Base-by-base conservation (phyloP, 2,797 vertebrate genomes). In the Myripristis murdjan region DNA sequence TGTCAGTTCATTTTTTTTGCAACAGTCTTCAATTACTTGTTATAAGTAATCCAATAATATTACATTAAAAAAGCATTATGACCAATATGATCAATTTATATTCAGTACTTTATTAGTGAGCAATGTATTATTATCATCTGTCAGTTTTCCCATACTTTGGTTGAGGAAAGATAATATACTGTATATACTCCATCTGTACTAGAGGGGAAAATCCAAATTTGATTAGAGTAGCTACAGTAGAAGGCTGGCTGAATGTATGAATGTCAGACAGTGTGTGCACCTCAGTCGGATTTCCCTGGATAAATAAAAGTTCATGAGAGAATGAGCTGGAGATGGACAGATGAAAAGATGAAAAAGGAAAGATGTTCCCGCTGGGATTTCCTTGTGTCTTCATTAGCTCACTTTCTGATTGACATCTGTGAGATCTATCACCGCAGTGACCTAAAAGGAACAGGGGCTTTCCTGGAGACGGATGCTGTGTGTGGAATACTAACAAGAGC, bases 401-500 rank as follows among this genome's bases (percentile, higher is more conserved):
- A 0, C 74, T 35, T 57, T 5, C 55, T 62, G 78, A 75, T 37
- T 63, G 82, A 79, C 76, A 64, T 46, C 56, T 35, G 1, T 31
- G 48, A 64, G 44, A 28, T 5, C 41, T 18, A 41, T 41, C 54
- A 28, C 39, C n/a, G 26, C 14, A 0, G n/a, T 3, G 31, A 83
- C 71, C 75, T 64, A 23, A 44, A 53, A 57, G 47, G 12, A 70
- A 41, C 3, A 20, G 57, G 41, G 80, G 77, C 58, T 77, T 79
- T 67, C 72, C 82, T 55, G 4, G 37, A 39, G 73, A 73, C 39
- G 31, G 39, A 10, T 24, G 24, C 2, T 9, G 39, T 16, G 55
- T 55, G 66, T 2, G 63, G 57, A 72, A 79, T 41, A 28, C 7
- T 43, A 64, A 79, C 67, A 77, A 78, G 33, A 58, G 5, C 2